Evolutionary conservation across 2,888 invertebrate genomes (phyloP).

Genomic region (Sinohyriopsis cumingii): DNA sequence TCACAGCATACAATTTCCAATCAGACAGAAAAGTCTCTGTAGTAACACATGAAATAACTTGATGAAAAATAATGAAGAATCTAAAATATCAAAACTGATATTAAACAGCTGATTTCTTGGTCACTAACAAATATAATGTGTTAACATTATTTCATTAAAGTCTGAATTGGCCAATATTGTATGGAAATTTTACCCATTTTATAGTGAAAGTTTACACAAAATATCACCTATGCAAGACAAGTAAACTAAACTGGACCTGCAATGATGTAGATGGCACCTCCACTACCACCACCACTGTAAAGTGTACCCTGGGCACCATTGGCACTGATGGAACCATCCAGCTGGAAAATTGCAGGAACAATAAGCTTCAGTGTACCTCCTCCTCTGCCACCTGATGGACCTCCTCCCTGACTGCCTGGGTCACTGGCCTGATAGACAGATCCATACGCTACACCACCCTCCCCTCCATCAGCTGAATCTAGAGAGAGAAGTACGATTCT

Average conservation of each 20-base stretch:
- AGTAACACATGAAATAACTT: no score
- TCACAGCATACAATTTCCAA: no score
- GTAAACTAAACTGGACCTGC: constrained; percentile 29
- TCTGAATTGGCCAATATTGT: no score
- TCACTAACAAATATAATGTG: no score
- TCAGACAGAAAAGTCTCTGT: no score
- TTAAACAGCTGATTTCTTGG: no score
- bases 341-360: constrained; percentile 47
- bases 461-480: constrained; percentile 15
- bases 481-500: not conserved
- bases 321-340: constrained; percentile 51
- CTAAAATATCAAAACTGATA: no score
- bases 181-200: no score
- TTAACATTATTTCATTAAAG: no score
- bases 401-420: constrained; percentile 49
- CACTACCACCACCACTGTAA: constrained; percentile 40
- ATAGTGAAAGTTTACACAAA: no score
- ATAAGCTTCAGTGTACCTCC: constrained; percentile 46
- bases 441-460: constrained; percentile 47
- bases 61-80: no score
- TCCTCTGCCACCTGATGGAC: constrained; percentile 44
- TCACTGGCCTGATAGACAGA: constrained; percentile 46
- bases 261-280: constrained; percentile 54
- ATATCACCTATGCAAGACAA: no score
- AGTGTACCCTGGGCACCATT: constrained; percentile 42